Percentiles rank a stretch among this genome's conserved stretches.
Conservation (phyloP, 2,888 invertebrate species). For the Drosophila cracens region DNA sequence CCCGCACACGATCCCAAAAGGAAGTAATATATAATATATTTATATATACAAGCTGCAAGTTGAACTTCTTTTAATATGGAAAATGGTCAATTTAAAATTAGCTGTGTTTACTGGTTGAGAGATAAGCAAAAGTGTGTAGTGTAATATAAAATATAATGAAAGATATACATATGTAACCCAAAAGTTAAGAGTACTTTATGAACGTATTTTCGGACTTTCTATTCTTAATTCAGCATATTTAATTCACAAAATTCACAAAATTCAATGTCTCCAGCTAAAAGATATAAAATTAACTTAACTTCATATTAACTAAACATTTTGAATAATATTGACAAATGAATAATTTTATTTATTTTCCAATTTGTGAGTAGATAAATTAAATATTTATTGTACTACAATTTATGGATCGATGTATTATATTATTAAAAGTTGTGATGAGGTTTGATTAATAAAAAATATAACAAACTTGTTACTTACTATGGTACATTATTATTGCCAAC, state of each 20-base stretch:
- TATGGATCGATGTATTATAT: background rate
- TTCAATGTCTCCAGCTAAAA: background rate
- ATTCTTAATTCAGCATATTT: background rate
- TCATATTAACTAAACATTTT: background rate
- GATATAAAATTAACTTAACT: no score
- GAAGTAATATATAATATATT: background rate
- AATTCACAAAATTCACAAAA: background rate
- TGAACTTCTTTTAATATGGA: background rate
- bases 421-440: background rate
- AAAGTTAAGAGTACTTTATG: background rate
- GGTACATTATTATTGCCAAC: background rate
- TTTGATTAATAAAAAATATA: background rate
- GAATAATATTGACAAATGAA: background rate
- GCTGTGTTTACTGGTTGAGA: background rate
- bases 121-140: background rate
- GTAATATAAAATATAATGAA: background rate
- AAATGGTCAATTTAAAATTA: background rate
- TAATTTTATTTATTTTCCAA: background rate
- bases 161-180: background rate
- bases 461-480: background rate
- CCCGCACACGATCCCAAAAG: background rate
- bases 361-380: background rate
- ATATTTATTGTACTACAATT: background rate
- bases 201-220: background rate
- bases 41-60: background rate